Percentiles rank a stretch among this genome's conserved stretches.
Conservation (phyloP, 2,888 invertebrate genomes). For the Synergus laeviventris region DNA sequence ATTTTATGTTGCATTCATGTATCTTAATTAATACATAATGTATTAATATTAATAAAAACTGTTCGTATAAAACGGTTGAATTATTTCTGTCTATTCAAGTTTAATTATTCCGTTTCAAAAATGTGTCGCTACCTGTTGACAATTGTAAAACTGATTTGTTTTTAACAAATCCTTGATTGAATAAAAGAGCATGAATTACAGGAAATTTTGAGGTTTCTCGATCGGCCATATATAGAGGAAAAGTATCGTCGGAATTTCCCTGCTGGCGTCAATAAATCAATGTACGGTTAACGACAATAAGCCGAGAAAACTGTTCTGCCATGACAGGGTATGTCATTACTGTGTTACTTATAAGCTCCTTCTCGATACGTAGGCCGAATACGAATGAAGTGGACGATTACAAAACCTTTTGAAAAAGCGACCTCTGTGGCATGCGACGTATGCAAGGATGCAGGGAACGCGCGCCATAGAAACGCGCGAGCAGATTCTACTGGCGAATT, state of each 20-base stretch:
- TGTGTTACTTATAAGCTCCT: slow-evolving; percentile 70
- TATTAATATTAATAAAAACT: slow-evolving; percentile 46
- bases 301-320: slow-evolving; percentile 67
- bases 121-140: too few relatives aligned
- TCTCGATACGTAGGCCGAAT: slow-evolving; percentile 63
- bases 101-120: too few relatives aligned
- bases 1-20: slow-evolving; percentile 15
- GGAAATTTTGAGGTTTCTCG: slow-evolving; percentile 49
- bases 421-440: slow-evolving; percentile 62
- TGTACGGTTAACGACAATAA: slow-evolving; percentile 63
- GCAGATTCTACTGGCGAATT: slow-evolving; percentile 51
- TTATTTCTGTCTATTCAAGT: too few relatives aligned
- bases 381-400: slow-evolving; percentile 65
- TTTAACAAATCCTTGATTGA: too few relatives aligned
- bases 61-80: neutral
- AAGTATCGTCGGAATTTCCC: slow-evolving; percentile 60
- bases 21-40: slow-evolving; percentile 41
- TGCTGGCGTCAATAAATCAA: slow-evolving; percentile 64
- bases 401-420: slow-evolving; percentile 66
- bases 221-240: slow-evolving; percentile 48
- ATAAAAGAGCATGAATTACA: neutral
- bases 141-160: too few relatives aligned
- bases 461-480: slow-evolving; percentile 52
- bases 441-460: slow-evolving; percentile 59
- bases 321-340: slow-evolving; percentile 72